Base-by-base conservation (phyloP, 2,888 invertebrate species). In the Seladonia tumulorum region DNA sequence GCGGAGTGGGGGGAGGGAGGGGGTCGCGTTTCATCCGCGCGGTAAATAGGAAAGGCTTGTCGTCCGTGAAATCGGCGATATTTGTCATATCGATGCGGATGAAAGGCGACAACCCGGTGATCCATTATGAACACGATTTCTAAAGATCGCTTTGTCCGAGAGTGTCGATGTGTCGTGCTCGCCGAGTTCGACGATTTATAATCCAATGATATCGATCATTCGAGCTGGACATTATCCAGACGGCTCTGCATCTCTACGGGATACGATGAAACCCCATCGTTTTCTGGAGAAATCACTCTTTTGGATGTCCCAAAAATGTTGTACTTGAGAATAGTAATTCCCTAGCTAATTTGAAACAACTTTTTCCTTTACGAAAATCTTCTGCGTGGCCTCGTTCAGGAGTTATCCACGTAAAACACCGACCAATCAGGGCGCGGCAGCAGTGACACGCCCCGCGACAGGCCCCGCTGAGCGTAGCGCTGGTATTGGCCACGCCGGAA, bases 141-240 rank as follows among this genome's bases (percentile, higher is more conserved):
- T 81, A 86, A 85, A 86, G 81, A 86, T 85, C 85, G 85, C 78
- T 81, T 81, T 85, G 80, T 75, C 35, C 74, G 71, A 16, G 63
- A 70, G 74, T 71, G 81, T 75, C 80, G 57, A 63, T 78, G 80
- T 72, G 80, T 72, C 81, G 71, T 18, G 42, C 25, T 2, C 47
- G 70, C 42, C 74, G 35, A n/a, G 66, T 60, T 25, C 85, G 49
- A 53, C 81, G 81, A 85, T 86, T 86, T 78, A 85, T 78, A 81
- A 81, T 81, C 85, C 66, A 76, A 68, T 57, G 78, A 76, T 76
- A 86, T 81, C 74, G 77, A 78, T 85, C 76, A 77, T 53, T 47
- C 25, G 29, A 7, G 12, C 7, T 5, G 66, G 66, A 68, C 77
- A 76, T 77, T 72, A 78, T n/a, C 79, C 68, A 78, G 71, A 75